Evolutionary conservation across 1,140 invertebrate genomes (phyloP).

Genomic region (Nasonia longicornis): DNA sequence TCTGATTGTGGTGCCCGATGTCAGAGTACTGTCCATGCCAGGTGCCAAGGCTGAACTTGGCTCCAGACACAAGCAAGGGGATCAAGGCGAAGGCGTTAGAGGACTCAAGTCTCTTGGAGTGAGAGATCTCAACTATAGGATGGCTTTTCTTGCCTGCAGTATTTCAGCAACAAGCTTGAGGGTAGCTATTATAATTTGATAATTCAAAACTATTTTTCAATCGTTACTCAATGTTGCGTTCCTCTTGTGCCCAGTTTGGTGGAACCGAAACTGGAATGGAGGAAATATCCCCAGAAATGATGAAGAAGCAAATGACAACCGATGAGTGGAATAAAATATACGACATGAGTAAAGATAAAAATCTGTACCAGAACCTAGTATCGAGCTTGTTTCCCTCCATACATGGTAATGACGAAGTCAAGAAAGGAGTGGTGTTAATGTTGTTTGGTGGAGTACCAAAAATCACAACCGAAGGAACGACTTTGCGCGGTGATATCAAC

Average conservation of each 20-base stretch:
- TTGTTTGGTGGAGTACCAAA: constrained; percentile 98
- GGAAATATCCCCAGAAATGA: constrained; percentile 89
- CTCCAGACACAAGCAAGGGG: constrained; percentile 78
- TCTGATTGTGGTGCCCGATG: constrained; percentile 97
- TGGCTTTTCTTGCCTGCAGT: constrained; percentile 95
- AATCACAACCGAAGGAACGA: constrained; percentile 89
- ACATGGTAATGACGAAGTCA: constrained; percentile 98
- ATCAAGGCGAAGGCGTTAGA: constrained; percentile 88
- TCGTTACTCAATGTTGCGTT: neutral
- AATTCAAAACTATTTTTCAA: no score
- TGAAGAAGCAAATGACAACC: constrained; percentile 95
- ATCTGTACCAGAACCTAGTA: constrained; percentile 93
- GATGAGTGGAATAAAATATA: constrained; percentile 97
- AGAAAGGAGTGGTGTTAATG: constrained; percentile 95
- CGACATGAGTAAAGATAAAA: constrained; percentile 95
- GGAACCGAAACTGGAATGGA: constrained; percentile 82
- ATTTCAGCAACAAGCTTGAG: constrained; percentile 87
- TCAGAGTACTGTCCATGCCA: constrained; percentile 86
- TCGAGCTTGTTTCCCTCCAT: constrained; percentile 96
- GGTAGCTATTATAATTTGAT: constrained; percentile 60
- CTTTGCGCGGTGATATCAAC: constrained; percentile 96
- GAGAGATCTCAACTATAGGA: constrained; percentile 93
- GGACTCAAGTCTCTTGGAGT: constrained; percentile 96
- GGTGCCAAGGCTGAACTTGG: constrained; percentile 88
- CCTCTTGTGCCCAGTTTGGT: constrained; percentile 73